phyloP scores from a whole-genome alignment of 92 coral and sea anemone genomes.

The Palythoa grandiflora region DNA sequence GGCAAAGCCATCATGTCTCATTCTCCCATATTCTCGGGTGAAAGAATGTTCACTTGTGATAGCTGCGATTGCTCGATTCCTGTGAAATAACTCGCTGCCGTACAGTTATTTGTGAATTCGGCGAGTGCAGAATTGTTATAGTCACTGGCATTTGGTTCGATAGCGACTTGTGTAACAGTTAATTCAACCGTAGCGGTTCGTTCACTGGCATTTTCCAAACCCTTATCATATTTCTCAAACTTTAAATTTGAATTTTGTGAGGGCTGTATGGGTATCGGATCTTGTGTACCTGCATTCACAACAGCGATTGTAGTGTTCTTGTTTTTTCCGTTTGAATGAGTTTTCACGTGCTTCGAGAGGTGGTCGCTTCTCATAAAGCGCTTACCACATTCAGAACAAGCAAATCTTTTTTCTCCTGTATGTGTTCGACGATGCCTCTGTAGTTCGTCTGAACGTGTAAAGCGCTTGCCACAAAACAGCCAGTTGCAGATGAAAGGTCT shows the following conservation, averaged over 20 bases:
- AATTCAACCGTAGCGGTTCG: conserved; percentile 80
- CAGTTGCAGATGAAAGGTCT: conserved; percentile 98
- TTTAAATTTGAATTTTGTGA: conserved; percentile 14
- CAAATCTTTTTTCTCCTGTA: conserved; percentile 95
- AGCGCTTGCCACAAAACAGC: conserved; percentile 98
- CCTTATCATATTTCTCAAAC: conserved; percentile 50
- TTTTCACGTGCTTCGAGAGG: conserved; percentile 95
- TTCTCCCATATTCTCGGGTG: conserved; percentile 45
- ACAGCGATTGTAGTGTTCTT: conserved; percentile 45
- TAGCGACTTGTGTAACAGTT: conserved; percentile 68
- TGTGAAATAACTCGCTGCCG: conserved; percentile 32
- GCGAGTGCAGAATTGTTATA: conserved; percentile 60
- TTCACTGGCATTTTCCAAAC: conserved; percentile 51
- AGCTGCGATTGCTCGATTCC: conserved; percentile 37
- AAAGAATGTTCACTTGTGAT: conserved; percentile 35
- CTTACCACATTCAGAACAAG: conserved; percentile 93
- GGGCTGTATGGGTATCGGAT: conserved; percentile 81
- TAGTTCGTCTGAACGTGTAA: conserved; percentile 96
- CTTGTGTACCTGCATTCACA: conserved; percentile 36
- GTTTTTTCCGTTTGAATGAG: conserved; percentile 86
- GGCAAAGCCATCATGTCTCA: background rate
- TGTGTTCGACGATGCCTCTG: conserved; percentile 98
- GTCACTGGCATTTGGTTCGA: conserved; percentile 33
- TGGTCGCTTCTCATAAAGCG: conserved; percentile 99
- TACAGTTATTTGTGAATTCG: conserved; percentile 26